Conservation (phyloP, 2,113 vertebrate species). For the Entelurus aequoreus region DNA sequence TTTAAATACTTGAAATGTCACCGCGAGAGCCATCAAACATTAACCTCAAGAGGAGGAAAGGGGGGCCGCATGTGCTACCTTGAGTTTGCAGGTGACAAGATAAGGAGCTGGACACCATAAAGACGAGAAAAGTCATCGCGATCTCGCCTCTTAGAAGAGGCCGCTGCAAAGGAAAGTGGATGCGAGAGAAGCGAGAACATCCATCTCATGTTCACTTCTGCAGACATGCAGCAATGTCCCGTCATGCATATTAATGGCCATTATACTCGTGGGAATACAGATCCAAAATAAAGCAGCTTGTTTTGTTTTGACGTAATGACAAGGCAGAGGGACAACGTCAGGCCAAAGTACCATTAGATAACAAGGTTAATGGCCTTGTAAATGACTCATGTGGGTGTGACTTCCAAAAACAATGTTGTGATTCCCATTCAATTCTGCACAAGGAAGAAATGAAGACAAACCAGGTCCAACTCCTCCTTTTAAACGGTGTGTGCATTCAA, state of each 20-base stretch:
- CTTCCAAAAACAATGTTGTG: background rate
- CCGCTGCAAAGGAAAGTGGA: background rate
- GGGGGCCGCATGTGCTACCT: conserved; percentile 14
- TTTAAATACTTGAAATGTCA: conserved; percentile 17
- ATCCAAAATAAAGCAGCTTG: background rate
- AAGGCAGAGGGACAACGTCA: background rate
- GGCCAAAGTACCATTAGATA: conserved; percentile 1
- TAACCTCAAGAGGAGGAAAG: conserved; percentile 34
- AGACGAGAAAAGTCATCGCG: background rate
- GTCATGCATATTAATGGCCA: background rate
- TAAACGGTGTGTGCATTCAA: background rate
- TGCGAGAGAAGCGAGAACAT: background rate
- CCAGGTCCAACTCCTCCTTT: conserved; percentile 7
- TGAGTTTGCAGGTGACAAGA: background rate
- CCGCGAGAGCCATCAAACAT: conserved; percentile 38
- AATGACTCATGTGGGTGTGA: conserved; percentile 10
- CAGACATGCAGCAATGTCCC: background rate
- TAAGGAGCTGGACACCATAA: conserved; percentile 5
- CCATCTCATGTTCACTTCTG: background rate
- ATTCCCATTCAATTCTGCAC: conserved; percentile 11
- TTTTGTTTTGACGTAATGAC: background rate
- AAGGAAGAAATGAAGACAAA: conserved; percentile 26
- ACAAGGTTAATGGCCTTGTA: background rate
- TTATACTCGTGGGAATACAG: background rate
- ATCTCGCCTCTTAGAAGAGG: background rate